These are phyloP conservation scores for Ctenodactylus gundi DNA, from an alignment of 2,113 vertebrate species.

Conservation along the genomic window DNA sequence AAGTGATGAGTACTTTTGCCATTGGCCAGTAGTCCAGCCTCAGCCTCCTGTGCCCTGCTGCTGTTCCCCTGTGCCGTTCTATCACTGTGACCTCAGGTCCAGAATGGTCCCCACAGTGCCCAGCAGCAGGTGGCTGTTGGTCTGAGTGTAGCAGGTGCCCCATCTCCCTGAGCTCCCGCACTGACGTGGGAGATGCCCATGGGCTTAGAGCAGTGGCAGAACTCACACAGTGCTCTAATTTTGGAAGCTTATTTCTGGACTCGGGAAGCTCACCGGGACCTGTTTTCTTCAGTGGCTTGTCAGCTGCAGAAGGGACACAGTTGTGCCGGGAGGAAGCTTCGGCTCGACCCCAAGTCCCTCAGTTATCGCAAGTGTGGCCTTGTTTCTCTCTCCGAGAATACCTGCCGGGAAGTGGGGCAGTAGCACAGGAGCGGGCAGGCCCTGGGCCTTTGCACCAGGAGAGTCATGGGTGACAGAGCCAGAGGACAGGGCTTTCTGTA, in stretches of 20 bases:
- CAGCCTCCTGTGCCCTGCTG: not conserved
- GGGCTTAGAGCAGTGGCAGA: not conserved
- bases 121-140: accelerated
- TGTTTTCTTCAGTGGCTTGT: not conserved
- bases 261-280: not conserved
- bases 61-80: not conserved
- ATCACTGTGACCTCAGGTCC: too few species aligned
- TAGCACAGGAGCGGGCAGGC: too few species aligned
- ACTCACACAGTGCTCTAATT: not conserved
- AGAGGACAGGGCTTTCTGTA: accelerated
- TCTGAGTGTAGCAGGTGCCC: not conserved
- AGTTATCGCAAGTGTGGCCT: not conserved
- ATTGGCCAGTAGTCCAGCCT: too few species aligned
- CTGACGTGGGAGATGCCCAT: too few species aligned
- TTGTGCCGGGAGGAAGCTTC: not conserved
- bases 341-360: not conserved
- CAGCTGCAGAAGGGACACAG: not conserved
- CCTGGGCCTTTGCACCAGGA: not conserved
- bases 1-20: not conserved
- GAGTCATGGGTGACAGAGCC: not conserved
- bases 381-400: conserved; percentile 46
- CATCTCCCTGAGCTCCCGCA: not conserved
- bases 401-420: too few species aligned
- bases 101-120: too few species aligned
- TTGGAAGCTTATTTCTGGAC: conserved; percentile 12